Base-by-base conservation (phyloP, 1,140 invertebrate genomes). In the Ptiloglossa arizonensis region DNA sequence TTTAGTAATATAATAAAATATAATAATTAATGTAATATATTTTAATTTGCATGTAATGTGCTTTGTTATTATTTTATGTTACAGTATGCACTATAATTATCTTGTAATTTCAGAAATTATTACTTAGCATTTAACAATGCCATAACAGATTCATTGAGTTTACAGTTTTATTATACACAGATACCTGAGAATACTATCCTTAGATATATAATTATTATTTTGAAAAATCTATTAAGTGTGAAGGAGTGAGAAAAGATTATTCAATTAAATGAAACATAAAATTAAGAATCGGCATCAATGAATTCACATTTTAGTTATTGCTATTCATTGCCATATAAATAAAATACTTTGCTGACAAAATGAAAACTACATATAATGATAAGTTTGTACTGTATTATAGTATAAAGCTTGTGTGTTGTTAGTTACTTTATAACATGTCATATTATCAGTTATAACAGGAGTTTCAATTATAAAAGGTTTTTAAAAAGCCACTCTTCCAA, bases 271-370 rank as follows among this genome's bases (percentile, higher is more conserved):
- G 17, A 64, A 73, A 32, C 32, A 54, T 69, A 29, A 22, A 57
- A 73, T 85, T 85, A 81, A 83, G 78, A 84, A 85, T 85, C 82
- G 82, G 72, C 83, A 84, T 84, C 82, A 50, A 54, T 77, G 11
- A 22, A 46, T 71, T 76, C 67, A 62, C 1, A 50, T 50, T 75
- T 57, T 48, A 44, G 56, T 78, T 60, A 72, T 9, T 75, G 41
- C 41, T 68, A 57, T 72, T 75, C 38, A 68, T 79, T 64, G 69
- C 56, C 56, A 70, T 70, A 77, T 41, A 54, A 56, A 59, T 32
- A 44, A 75, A 27, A 35, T 56, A 46, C 48, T 71, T 59, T 70
- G 32, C 22, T 32, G 19, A 50, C 24, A 69, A 38, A 66, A 73
- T 27, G 38, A 41, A 52, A 69, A 44, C 17, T 15, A 71, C 29